Conservation (phyloP, 2,113 vertebrate species). For the Hippocampus abdominalis region DNA sequence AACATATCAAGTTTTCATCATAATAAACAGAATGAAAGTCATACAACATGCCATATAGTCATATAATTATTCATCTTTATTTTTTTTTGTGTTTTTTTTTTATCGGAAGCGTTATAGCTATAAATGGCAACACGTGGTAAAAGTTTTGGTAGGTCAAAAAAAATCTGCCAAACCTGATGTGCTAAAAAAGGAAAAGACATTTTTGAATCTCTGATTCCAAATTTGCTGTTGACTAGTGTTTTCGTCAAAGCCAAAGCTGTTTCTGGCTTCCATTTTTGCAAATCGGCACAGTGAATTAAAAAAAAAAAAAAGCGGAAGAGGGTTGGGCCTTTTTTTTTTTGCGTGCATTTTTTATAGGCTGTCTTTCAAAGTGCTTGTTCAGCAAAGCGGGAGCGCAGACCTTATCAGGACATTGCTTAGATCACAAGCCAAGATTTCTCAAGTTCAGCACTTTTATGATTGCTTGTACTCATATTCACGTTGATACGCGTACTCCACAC, state of each 20-base stretch:
- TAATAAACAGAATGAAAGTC: too few species aligned
- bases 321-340: constrained; percentile 16
- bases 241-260: constrained; percentile 13
- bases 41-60: too few species aligned
- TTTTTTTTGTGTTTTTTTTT: too few species aligned
- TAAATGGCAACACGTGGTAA: too few species aligned
- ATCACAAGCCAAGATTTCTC: constrained; percentile 43
- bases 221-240: not conserved
- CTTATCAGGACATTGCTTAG: constrained; percentile 45
- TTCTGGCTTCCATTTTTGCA: constrained; percentile 6
- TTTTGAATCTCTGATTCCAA: too few species aligned
- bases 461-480: constrained; percentile 33
- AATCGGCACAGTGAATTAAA: constrained; percentile 13
- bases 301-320: constrained; percentile 32
- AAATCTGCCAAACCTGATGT: too few species aligned
- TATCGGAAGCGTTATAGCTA: too few species aligned
- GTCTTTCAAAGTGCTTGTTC: constrained; percentile 46
- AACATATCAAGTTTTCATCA: too few species aligned
- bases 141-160: too few species aligned
- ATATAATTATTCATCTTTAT: too few species aligned
- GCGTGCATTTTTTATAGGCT: constrained; percentile 39
- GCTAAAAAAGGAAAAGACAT: too few species aligned
- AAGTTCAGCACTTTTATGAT: constrained; percentile 65
- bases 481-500: constrained; percentile 18
- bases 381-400: constrained; percentile 40